A percentile compares a stretch with the other conserved stretches of the same genome.
Conservation (phyloP, 1,140 invertebrate species). For the Cydia splendana region DNA sequence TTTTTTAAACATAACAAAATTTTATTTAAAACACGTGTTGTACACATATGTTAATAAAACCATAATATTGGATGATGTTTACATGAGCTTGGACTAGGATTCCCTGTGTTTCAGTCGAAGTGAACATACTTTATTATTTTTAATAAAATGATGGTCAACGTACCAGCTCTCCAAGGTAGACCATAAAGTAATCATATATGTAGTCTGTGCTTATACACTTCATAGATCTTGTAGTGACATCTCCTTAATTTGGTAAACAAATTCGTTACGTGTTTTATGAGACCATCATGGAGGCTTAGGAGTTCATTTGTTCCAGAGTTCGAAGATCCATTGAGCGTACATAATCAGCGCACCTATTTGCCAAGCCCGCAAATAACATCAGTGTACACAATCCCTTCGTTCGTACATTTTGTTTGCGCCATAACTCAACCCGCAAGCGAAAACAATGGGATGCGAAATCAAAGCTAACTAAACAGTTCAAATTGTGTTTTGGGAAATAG, state of each 20-base stretch:
- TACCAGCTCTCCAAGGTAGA: too few relatives aligned
- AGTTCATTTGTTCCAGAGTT: not conserved
- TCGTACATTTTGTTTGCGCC: slow-evolving; percentile 8
- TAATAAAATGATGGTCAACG: not conserved
- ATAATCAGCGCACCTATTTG: slow-evolving; percentile 11
- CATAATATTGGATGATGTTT: too few relatives aligned
- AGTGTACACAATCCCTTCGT: slow-evolving; percentile 12
- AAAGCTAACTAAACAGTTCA: not conserved
- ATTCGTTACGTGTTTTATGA: not conserved
- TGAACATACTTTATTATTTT: not conserved
- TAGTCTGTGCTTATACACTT: too few relatives aligned
- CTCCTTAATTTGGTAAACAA: not conserved
- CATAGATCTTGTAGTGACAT: too few relatives aligned
- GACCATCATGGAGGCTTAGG: not conserved
- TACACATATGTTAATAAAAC: too few relatives aligned
- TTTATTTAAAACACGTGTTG: too few relatives aligned
- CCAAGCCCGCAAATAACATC: slow-evolving; percentile 16
- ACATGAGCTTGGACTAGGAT: too few relatives aligned
- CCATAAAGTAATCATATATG: too few relatives aligned
- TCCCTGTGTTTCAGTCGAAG: too few relatives aligned
- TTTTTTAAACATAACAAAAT: too few relatives aligned
- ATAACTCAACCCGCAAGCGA: not conserved
- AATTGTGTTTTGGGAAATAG: not conserved
- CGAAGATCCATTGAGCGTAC: not conserved
- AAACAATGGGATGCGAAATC: not conserved